Base-by-base conservation (phyloP, 2,888 invertebrate species). In the Drosophila flavopinicola region DNA sequence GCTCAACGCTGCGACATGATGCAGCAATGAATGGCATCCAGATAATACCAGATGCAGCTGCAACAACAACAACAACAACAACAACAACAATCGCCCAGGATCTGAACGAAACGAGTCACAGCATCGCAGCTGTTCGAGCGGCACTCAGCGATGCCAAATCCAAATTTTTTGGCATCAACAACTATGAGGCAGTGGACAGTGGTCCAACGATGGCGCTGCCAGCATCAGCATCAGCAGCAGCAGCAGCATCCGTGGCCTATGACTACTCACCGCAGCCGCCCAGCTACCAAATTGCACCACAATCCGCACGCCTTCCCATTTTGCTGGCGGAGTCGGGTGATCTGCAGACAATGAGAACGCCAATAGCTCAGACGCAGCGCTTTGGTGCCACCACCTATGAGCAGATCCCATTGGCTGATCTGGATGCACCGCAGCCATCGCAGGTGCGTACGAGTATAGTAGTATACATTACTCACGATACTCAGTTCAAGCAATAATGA, bases 141-240 rank as follows among this genome's bases (percentile, higher is more conserved):
- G 91, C 91, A 4, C 78, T 91, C 15, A 91, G 90, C 67, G 91
- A 91, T 73, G 91, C 91, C 32, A 91, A 91, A 77, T 91, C 90
- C 38, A 90, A 90, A 58, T 91, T 91, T 74, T 91, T 91, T 69
- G 91, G 91, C 38, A 69, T 90, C 60, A 88, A 89, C 60, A 89
- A 84, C 64, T 84, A 74, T 60, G 76, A 66, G 49, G 58, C 38
- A 37, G 15, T 25, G 6, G 25, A 49, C 3, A 17, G 6, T 24
- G 23, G 6, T 24, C 17, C 49, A 1, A 6, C 49, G 0, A 6
- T 30, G 32, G 6, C 47, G 30, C 17, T 29, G 24, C 11, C 35
- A 7, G 9, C 32, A 51, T 30, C 23, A 2, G 5, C 7, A n/a
- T 11, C 29, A 32, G 38, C 37, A 11, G 39, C 33, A 11, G 25